Base-by-base conservation (phyloP, 2,888 invertebrate genomes). In the Pelosia muscerda region DNA sequence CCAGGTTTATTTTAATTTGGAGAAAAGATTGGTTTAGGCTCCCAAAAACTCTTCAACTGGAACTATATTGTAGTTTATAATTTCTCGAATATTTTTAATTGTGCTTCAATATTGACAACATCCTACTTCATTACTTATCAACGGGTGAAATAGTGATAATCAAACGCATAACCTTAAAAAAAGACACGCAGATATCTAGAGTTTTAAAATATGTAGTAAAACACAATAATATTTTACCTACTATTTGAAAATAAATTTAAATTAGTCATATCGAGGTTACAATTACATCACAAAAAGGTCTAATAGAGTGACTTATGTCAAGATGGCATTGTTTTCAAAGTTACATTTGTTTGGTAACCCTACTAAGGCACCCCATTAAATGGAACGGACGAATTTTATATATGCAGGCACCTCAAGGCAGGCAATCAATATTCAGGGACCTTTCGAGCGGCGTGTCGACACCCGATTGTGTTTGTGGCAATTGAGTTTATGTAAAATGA, bases 341-440 rank as follows among this genome's bases (percentile, higher is more conserved):
- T 61, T 15, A 10, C 42, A 49, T 34, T 23, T 65, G 31, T 31
- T 23, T 65, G 80, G 79, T 77, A 73, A 73, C 78, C 80, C 77
- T 84, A 81, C 66, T 63, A 74, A 76, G 73, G 72, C 65, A 75
- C 68, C 53, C 81, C 73, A 81, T 84, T 81, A 85, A 82, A 80
- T 79, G 76, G 74, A 83, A 83, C 81, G 83, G 82, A 82, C 76
- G 80, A 82, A 80, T 85, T 81, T 84, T 84, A 83, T 81, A 83
- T 74, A 82, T 84, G 75, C 84, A 84, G 79, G 79, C 76, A 74
- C 70, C 78, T 76, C 71, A 71, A 76, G 78, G 73, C 60, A 55
- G 68, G 78, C 75, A 75, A 85, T 85, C 85, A 84, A 85, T 84
- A 85, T 84, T 82, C 79, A 77, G 77, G 49, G 65, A 65, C 76